phyloP scores from a whole-genome alignment of 2,888 invertebrate species.

The Aleiodes leptofemur region DNA sequence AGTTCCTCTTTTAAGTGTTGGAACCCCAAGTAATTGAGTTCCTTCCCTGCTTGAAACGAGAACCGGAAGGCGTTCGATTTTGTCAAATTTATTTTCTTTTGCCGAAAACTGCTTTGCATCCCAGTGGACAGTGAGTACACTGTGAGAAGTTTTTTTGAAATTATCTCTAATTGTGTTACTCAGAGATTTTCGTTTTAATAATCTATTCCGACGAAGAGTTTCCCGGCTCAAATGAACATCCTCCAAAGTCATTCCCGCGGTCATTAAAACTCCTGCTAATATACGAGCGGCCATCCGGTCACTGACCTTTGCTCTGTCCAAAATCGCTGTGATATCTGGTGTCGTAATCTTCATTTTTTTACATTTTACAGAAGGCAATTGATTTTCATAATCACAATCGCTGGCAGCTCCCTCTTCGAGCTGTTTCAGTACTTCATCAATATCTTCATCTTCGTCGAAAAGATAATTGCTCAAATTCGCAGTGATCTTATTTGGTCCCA shows the following conservation, averaged over 20 bases:
- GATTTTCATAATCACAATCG: not conserved
- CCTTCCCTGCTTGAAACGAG: not conserved
- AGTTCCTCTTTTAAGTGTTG: not conserved
- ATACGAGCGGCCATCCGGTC: not conserved
- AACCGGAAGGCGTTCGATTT: conserved; percentile 2
- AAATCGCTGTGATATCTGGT: not conserved
- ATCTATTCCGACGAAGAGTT: conserved; percentile 2
- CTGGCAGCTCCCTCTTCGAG: not conserved
- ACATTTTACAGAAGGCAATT: not conserved
- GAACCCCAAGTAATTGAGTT: not conserved
- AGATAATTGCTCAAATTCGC: not conserved
- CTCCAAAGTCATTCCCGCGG: not conserved
- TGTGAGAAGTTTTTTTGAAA: not conserved
- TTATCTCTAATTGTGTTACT: not conserved
- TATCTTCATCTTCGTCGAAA: not conserved
- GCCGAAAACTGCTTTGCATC: not conserved
- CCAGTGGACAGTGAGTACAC: not conserved
- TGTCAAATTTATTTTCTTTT: not conserved
- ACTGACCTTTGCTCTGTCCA: not conserved
- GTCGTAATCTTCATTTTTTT: not conserved
- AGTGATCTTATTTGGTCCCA: not conserved
- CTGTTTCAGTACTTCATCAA: not conserved
- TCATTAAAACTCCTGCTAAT: not conserved
- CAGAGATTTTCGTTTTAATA: not conserved
- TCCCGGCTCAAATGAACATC: not conserved